Percentiles rank a stretch among this genome's conserved stretches.
Conservation (phyloP, 2,113 vertebrate genomes). For the Tinamus guttatus region DNA sequence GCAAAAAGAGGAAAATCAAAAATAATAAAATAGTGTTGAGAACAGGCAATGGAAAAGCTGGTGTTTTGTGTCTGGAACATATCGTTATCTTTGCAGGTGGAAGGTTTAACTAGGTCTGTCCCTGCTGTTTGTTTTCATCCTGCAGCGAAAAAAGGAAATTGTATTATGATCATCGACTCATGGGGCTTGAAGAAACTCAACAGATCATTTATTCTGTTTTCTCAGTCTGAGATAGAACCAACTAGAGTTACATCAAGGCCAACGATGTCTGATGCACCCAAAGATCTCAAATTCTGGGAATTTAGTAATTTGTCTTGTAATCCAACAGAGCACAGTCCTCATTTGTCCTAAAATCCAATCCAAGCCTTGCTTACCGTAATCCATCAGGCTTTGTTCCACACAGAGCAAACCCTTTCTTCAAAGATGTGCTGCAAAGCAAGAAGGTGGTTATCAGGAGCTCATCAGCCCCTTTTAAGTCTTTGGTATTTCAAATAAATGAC, state of each 20-base stretch:
- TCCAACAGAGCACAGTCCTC: not conserved
- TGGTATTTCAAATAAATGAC: constrained; percentile 1
- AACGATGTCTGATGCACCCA: not conserved
- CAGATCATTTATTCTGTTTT: not conserved
- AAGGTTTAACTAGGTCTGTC: not conserved
- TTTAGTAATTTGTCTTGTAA: not conserved
- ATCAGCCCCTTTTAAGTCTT: not conserved
- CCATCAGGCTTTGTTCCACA: not conserved
- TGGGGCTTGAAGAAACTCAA: not conserved
- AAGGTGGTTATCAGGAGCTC: not conserved
- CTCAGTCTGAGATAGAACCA: not conserved
- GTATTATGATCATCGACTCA: not conserved
- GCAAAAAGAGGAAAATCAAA: constrained; percentile 1
- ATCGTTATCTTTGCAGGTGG: constrained; percentile 38
- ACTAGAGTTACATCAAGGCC: not conserved
- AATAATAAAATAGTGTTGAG: constrained; percentile 27
- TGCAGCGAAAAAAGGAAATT: constrained; percentile 4
- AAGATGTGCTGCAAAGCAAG: not conserved
- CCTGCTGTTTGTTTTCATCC: constrained; percentile 24
- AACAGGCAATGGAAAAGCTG: not conserved
- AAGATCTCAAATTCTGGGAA: not conserved
- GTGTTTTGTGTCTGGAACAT: constrained; percentile 38
- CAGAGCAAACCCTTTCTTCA: constrained; percentile 1
- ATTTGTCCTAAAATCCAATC: not conserved
- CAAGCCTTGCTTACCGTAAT: not conserved